A percentile compares a stretch with the other conserved stretches of the same genome.
phyloP scores from a whole-genome alignment of 1,140 invertebrate species.

The Calliphora vicina region DNA sequence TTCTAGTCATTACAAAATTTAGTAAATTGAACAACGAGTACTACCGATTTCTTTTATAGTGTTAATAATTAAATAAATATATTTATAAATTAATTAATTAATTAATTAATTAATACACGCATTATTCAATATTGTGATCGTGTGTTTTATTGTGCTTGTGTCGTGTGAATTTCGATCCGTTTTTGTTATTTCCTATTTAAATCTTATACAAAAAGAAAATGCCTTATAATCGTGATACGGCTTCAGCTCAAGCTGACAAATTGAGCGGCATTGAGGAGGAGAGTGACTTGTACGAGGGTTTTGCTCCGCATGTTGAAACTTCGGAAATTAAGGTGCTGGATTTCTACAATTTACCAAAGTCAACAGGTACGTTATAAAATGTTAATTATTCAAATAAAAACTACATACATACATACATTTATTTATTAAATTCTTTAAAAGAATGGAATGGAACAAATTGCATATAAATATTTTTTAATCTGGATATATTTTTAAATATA shows the following conservation, averaged over 20 bases:
- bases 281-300: conserved; percentile 75
- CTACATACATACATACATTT: too few species aligned
- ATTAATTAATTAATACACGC: too few species aligned
- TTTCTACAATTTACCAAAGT: conserved; percentile 63
- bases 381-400: too few species aligned
- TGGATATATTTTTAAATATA: too few species aligned
- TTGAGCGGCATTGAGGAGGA: conserved; percentile 73
- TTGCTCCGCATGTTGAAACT: conserved; percentile 77
- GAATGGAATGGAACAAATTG: too few species aligned
- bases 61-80: background rate
- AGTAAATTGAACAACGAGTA: background rate
- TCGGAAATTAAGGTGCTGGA: conserved; percentile 70
- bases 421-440: too few species aligned
- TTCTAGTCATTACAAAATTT: background rate
- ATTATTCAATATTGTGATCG: background rate
- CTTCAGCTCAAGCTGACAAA: conserved; percentile 60
- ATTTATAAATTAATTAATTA: background rate
- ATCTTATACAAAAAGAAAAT: conserved; percentile 49
- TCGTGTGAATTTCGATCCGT: too few species aligned
- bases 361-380: conserved; percentile 51
- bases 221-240: conserved; percentile 58
- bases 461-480: too few species aligned
- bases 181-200: too few species aligned
- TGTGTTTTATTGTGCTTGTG: too few species aligned
- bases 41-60: background rate